A percentile compares a stretch with the other conserved stretches of the same genome.
These are phyloP conservation scores for Notolabrus celidotus DNA, from an alignment of 2,797 vertebrate genomes.

Conservation along the genomic window DNA sequence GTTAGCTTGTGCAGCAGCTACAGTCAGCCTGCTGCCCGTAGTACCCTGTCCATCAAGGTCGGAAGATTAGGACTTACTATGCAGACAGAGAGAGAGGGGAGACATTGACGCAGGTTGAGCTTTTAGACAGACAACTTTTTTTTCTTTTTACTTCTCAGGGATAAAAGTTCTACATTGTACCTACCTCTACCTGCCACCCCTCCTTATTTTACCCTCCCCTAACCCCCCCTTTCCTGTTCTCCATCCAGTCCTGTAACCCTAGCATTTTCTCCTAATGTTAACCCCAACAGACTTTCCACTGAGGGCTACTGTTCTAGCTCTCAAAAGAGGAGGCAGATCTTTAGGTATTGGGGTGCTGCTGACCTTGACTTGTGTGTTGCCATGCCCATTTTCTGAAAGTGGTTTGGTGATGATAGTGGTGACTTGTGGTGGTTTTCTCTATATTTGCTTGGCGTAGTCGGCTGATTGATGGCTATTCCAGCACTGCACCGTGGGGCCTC, in stretches of 20 bases:
- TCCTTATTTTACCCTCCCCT: conserved; percentile 43
- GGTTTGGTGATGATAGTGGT: conserved; percentile 83
- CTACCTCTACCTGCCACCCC: conserved; percentile 40
- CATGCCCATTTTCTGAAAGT: conserved; percentile 83
- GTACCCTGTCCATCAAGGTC: conserved; percentile 35
- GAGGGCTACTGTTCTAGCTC: conserved; percentile 95
- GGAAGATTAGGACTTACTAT: conserved; percentile 57
- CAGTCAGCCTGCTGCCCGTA: conserved; percentile 24
- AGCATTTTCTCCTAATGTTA: conserved; percentile 84
- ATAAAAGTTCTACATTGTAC: conserved; percentile 59
- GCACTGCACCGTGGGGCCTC: conserved; percentile 81
- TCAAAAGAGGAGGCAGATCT: conserved; percentile 96
- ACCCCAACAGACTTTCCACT: conserved; percentile 94
- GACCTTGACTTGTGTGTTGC: conserved; percentile 82
- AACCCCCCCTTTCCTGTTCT: conserved; percentile 57
- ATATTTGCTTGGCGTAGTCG: conserved; percentile 83
- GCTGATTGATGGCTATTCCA: conserved; percentile 82
- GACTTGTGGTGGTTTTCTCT: conserved; percentile 79
- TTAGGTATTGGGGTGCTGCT: conserved; percentile 91
- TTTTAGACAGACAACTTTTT: conserved; percentile 53
- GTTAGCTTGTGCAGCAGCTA: conserved; percentile 34
- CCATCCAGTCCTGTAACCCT: conserved; percentile 80
- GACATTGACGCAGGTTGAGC: conserved; percentile 18
- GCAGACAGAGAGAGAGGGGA: conserved; percentile 36
- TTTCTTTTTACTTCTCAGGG: conserved; percentile 35